Base-by-base conservation (phyloP, 2,888 invertebrate genomes). In the Lasioglossum zephyrum region DNA sequence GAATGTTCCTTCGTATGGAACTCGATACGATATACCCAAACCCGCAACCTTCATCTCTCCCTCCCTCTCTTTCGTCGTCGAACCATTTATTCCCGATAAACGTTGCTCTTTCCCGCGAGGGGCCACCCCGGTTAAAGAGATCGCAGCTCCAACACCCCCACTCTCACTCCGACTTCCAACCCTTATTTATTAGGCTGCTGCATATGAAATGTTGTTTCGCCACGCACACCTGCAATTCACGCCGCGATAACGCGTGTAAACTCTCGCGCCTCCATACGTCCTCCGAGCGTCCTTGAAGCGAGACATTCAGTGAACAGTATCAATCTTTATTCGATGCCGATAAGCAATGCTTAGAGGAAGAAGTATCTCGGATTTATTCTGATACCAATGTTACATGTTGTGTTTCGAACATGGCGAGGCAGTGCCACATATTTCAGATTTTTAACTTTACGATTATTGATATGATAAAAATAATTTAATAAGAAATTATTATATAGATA, bases 81-180 rank as follows among this genome's bases (percentile, higher is more conserved):
- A 70, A 86, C 81, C 84, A 86, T 86, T 84, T 81, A 86, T 84
- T 84, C 60, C 77, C 86, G 84, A 84, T 86, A 84, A 81, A 84
- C 84, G 84, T 72, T 75, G 81, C 80, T 80, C 66, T 73, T 77
- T 80, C 66, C 69, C 75, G 63, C 73, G 72, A 39, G 44, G 63
- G 41, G 44, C 41, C 49, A 60, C 60, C 78, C 31, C 78, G 63
- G 73, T 60, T 81, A 81, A 77, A 57, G 69, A 74, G 77, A 77
- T 81, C 73, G 81, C 26, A 47, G 36, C 31, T 5, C 36, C 44
- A 53, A 53, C 53, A 22, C 53, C 39, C 53, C 44, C 3, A 16
- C 16, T 9, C n/a, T 70, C n/a, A 8, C n/a, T 1, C 13, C 60
- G 13, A 11, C 26, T 16, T 16, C 63, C 41, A 75, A 60, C 75